Percentiles rank a stretch among this genome's conserved stretches.
These are phyloP conservation scores for Alexandromys fortis DNA, from an alignment of 2,113 vertebrate species.

Conservation along the genomic window DNA sequence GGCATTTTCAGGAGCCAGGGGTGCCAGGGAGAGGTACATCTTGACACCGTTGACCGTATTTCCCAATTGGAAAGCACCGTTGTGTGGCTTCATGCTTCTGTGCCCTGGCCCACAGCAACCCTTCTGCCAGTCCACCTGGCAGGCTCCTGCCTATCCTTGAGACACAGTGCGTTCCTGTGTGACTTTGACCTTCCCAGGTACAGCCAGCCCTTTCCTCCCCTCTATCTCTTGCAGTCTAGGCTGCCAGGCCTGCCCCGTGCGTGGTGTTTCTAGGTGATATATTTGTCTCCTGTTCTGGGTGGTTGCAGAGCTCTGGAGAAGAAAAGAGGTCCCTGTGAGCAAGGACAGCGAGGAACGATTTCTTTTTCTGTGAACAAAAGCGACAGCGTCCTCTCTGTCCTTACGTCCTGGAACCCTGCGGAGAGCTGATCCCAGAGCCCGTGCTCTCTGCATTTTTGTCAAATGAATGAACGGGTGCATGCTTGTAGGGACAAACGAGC, in stretches of 20 bases:
- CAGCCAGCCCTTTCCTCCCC: neutral
- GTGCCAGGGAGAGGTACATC: neutral
- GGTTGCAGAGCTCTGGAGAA: neutral
- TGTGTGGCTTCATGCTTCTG: constrained; percentile 50
- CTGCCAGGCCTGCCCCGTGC: neutral
- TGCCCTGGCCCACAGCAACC: neutral
- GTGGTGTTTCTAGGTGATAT: neutral
- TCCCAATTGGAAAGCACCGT: neutral
- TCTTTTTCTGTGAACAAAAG: neutral
- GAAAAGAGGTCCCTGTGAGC: neutral
- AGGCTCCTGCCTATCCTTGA: neutral
- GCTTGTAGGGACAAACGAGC: neutral
- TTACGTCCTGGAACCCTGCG: neutral
- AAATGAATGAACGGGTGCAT: neutral
- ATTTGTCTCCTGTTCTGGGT: neutral
- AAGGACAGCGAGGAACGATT: neutral
- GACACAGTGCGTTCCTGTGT: neutral
- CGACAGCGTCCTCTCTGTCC: neutral
- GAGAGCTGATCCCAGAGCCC: neutral
- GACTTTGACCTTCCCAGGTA: constrained; percentile 28
- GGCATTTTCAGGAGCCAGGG: neutral
- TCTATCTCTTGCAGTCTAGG: neutral
- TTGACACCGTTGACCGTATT: neutral
- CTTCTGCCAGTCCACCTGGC: constrained; percentile 49
- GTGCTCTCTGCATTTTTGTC: neutral